Evolutionary conservation across 1,140 invertebrate genomes (phyloP).

Genomic region (Bactericera cockerelli): DNA sequence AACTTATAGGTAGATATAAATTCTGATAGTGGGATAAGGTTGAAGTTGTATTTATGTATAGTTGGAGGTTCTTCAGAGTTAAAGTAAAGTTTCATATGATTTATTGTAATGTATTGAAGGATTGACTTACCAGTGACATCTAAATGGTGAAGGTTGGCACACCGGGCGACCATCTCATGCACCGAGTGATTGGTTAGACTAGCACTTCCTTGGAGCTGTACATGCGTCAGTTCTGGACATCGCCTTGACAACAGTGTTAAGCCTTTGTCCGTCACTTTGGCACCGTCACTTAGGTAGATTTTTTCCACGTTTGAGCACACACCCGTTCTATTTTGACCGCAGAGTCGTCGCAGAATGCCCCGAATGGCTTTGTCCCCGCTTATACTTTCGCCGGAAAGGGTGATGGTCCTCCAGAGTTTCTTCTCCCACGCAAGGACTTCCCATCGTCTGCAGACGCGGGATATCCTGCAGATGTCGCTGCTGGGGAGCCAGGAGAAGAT

Average conservation of each 20-base stretch:
- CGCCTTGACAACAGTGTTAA: slow-evolving; percentile 46
- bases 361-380: slow-evolving; percentile 52
- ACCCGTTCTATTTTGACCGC: slow-evolving; percentile 36
- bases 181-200: slow-evolving; percentile 49
- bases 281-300: slow-evolving; percentile 53
- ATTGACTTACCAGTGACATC: slow-evolving; percentile 48
- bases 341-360: slow-evolving; percentile 41
- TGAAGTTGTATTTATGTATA: too few relatives aligned
- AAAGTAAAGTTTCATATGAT: too few relatives aligned
- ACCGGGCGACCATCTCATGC: slow-evolving; percentile 44
- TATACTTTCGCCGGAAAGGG: slow-evolving; percentile 42
- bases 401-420: slow-evolving; percentile 52
- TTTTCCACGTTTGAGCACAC: slow-evolving; percentile 38
- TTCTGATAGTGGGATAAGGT: too few relatives aligned
- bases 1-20: too few relatives aligned
- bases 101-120: too few relatives aligned
- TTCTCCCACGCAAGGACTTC: slow-evolving; percentile 69
- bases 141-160: slow-evolving; percentile 51
- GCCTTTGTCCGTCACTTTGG: slow-evolving; percentile 56
- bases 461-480: slow-evolving; percentile 57
- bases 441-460: slow-evolving; percentile 65
- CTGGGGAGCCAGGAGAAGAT: slow-evolving; percentile 62
- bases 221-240: slow-evolving; percentile 53
- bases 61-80: too few relatives aligned
- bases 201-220: slow-evolving; percentile 51